Percentiles rank a stretch among this genome's conserved stretches.
phyloP scores from a whole-genome alignment of 1,140 invertebrate species.

The Drosophila kohkoa region DNA sequence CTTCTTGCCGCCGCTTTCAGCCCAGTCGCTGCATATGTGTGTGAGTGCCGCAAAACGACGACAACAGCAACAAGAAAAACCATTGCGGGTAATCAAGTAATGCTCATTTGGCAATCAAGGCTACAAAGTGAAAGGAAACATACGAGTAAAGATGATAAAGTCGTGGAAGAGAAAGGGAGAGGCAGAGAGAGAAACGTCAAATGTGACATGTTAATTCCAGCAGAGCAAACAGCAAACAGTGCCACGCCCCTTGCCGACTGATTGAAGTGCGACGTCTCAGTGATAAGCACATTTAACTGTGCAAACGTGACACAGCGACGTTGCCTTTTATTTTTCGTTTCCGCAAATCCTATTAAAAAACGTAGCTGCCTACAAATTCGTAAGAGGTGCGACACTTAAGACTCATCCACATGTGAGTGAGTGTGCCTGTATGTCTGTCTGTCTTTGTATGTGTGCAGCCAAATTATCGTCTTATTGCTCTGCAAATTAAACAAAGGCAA shows the following conservation, averaged over 20 bases:
- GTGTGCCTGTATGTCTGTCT: slow-evolving; percentile 14
- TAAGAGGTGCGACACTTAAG: slow-evolving; percentile 72
- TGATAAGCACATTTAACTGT: slow-evolving; percentile 72
- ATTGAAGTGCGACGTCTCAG: slow-evolving; percentile 71
- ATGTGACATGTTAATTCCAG: slow-evolving; percentile 81
- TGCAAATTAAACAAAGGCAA: slow-evolving; percentile 27
- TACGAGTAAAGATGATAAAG: slow-evolving; percentile 54
- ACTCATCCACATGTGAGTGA: slow-evolving; percentile 35
- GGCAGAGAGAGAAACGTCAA: slow-evolving; percentile 49
- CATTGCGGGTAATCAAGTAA: slow-evolving; percentile 79
- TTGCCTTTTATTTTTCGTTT: slow-evolving; percentile 49
- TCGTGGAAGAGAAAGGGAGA: neutral
- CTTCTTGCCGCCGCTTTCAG: slow-evolving; percentile 27
- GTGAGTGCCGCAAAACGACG: slow-evolving; percentile 38
- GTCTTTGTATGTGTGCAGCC: slow-evolving; percentile 9
- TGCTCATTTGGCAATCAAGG: slow-evolving; percentile 73
- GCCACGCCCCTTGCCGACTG: slow-evolving; percentile 36
- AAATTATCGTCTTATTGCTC: slow-evolving; percentile 66
- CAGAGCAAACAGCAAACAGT: slow-evolving; percentile 65
- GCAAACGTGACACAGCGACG: slow-evolving; percentile 47
- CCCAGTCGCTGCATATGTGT: neutral
- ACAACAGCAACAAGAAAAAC: slow-evolving; percentile 54
- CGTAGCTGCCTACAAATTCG: slow-evolving; percentile 61
- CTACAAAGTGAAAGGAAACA: slow-evolving; percentile 27
- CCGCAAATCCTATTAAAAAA: slow-evolving; percentile 65